Conservation (phyloP, 2,888 invertebrate genomes). For the Caenorhabditis uteleia region DNA sequence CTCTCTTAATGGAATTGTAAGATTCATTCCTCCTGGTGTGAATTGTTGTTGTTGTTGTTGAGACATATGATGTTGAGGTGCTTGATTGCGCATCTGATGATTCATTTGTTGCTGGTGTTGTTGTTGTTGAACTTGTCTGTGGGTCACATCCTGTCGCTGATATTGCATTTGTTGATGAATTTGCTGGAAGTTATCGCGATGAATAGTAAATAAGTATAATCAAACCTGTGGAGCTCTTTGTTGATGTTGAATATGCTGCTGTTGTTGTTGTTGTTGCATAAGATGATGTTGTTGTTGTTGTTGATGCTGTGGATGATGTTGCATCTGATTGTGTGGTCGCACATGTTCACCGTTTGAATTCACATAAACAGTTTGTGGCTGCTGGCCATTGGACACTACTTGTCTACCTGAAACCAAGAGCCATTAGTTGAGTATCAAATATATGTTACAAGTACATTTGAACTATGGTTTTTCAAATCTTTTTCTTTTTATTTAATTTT, state of each 20-base stretch:
- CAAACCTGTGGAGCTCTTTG: too few relatives aligned
- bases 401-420: too few relatives aligned
- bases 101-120: slow-evolving; percentile 13
- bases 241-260: too few relatives aligned
- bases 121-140: slow-evolving; percentile 5
- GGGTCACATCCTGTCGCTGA: slow-evolving; percentile 1
- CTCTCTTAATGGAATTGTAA: slow-evolving; percentile 48
- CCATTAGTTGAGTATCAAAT: too few relatives aligned
- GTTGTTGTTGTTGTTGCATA: slow-evolving; percentile 1
- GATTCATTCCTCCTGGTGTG: slow-evolving; percentile 17
- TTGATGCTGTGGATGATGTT: slow-evolving; percentile 18
- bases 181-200: neutral
- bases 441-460: too few relatives aligned
- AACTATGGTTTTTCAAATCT: too few relatives aligned
- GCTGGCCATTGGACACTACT: too few relatives aligned
- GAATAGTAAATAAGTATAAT: neutral
- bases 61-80: slow-evolving; percentile 1
- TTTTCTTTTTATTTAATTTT: too few relatives aligned
- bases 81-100: slow-evolving; percentile 14
- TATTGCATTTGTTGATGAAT: neutral
- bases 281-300: slow-evolving; percentile 5
- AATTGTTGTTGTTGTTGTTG: neutral
- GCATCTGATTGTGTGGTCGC: slow-evolving; percentile 22
- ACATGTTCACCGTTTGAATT: too few relatives aligned
- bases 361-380: too few relatives aligned